Conservation (phyloP, 2,113 vertebrate genomes). For the Microcebus tavaratra region DNA sequence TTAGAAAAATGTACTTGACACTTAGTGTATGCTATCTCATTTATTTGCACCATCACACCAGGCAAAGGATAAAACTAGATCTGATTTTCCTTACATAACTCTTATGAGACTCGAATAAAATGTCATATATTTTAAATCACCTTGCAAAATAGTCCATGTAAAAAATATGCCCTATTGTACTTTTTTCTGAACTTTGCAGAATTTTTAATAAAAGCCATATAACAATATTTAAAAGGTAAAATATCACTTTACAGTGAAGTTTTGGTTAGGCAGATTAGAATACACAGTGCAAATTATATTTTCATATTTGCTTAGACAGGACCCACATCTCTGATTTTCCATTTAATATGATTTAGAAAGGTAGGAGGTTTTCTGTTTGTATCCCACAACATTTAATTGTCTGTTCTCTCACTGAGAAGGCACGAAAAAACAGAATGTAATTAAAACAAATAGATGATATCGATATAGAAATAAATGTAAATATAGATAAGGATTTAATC, state of each 20-base stretch:
- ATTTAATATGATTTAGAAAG: neutral
- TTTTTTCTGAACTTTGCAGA: neutral
- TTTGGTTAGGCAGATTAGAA: neutral
- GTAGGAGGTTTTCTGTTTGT: neutral
- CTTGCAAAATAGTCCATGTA: neutral
- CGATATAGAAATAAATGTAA: neutral
- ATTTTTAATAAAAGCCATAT: constrained; percentile 17
- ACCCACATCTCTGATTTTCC: neutral
- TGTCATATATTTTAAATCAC: neutral
- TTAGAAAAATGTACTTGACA: neutral
- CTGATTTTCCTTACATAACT: neutral
- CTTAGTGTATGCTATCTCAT: neutral
- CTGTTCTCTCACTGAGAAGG: neutral
- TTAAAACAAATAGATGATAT: neutral
- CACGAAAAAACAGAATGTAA: neutral
- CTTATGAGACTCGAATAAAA: neutral
- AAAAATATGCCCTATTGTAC: neutral
- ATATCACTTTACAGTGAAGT: neutral
- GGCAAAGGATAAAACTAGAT: neutral
- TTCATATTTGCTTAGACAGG: neutral
- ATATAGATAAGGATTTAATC: neutral
- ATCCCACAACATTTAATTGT: neutral
- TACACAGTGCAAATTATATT: neutral
- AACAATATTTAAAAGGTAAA: neutral
- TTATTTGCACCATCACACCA: neutral